Evolutionary conservation across 2,797 vertebrate genomes (phyloP), one percentile per base, ranked within the genome.

Genomic region (Alcedo atthis): DNA sequence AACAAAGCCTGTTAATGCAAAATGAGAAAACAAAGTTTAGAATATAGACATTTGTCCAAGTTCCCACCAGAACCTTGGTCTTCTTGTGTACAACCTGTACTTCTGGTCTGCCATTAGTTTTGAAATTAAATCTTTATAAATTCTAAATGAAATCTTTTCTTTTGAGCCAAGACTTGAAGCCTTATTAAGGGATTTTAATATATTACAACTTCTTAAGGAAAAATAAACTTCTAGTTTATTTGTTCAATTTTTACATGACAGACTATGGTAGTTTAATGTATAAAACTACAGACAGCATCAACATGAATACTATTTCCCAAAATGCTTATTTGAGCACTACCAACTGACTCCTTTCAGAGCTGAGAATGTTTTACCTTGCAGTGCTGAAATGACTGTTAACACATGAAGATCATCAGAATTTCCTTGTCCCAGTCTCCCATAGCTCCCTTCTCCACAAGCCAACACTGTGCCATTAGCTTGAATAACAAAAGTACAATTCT

Each of bases 331-430:
- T 58, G 69, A n/a, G 32, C 30, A 32, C 16, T 28, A 68, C 33
- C 25, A 59, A n/a, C 16, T 17, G n/a, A 69, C 19, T 35, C 67
- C 43, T 37, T 87, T 28, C 46, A n/a, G 76, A 67, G 11, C 11
- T 45, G 59, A 6, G 8, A 62, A 25, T 16, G 21, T 16, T 53
- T 95, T 96, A 99, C 99, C 99, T 98, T 99, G 99, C 48, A 99
- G 97, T 24, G 99, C 99, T 28, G 99, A 99, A 97, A 99, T 98
- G 87, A 99, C 98, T 1, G 99, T 99, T 78, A 99, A 96, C 26
- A 99, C 98, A 25, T 99, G 99, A 81, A 99, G 98, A 91, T 99
- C 99, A 73, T 99, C 99, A 4, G 99, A 99, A 96, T 99, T 99
- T 40, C 98, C 99, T 96, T 99, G 99, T 35, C 99, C 99, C 95